Conservation (phyloP, 2,113 vertebrate species). For the Epinephelus moara region DNA sequence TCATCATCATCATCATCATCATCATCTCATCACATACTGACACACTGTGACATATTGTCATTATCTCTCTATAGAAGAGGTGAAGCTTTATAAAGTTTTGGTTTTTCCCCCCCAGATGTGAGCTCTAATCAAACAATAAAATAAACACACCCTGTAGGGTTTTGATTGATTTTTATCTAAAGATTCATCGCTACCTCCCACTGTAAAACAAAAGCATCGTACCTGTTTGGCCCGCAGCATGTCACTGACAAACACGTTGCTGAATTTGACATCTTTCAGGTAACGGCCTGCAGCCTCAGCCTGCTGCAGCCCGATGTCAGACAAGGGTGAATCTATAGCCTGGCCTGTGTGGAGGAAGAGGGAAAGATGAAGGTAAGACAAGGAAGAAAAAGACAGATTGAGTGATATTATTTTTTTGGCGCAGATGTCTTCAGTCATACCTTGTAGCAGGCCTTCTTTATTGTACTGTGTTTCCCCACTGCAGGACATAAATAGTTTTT, state of each 20-base stretch:
- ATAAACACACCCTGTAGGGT: not conserved
- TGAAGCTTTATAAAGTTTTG: no score
- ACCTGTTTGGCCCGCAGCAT: slow-evolving; percentile 92
- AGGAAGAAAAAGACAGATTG: not conserved
- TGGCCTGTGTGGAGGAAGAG: slow-evolving; percentile 84
- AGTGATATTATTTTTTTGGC: no score
- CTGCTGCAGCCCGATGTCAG: slow-evolving; percentile 90
- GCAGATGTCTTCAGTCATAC: slow-evolving; percentile 35
- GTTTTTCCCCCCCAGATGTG: no score
- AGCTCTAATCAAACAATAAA: not conserved
- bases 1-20: not conserved
- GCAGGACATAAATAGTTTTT: slow-evolving; percentile 38
- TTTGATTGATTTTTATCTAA: not conserved
- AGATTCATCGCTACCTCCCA: not conserved
- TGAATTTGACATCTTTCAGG: slow-evolving; percentile 89
- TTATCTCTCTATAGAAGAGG: no score
- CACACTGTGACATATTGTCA: no score
- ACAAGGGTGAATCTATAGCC: slow-evolving; percentile 89
- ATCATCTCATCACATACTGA: not conserved
- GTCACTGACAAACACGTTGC: slow-evolving; percentile 91
- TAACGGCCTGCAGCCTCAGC: slow-evolving; percentile 90
- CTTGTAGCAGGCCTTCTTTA: slow-evolving; percentile 94
- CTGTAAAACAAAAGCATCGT: not conserved
- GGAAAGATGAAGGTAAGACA: not conserved
- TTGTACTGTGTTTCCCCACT: slow-evolving; percentile 96